phyloP scores from a whole-genome alignment of 2,888 invertebrate genomes.

The Anaspis maculata region DNA sequence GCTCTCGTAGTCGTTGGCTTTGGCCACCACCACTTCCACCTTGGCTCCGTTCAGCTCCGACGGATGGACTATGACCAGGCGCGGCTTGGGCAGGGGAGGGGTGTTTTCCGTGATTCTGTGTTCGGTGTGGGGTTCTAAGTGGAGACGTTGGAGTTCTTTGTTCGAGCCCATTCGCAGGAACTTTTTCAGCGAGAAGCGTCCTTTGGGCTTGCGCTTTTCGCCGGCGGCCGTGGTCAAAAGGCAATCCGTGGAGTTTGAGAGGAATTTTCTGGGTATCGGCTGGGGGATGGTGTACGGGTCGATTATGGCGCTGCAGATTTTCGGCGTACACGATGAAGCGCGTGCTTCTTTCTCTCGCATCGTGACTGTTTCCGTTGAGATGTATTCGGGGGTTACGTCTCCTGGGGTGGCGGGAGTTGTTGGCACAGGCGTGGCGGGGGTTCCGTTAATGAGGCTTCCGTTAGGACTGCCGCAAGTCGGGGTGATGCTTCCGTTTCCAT shows the following conservation, averaged over 20 bases:
- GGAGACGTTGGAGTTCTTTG: conserved; percentile 57
- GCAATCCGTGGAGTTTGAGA: conserved; percentile 71
- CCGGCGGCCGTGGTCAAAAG: conserved; percentile 45
- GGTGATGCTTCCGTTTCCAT: no score
- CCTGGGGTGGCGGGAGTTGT: no score
- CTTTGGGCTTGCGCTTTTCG: conserved; percentile 51
- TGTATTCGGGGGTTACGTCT: conserved; percentile 12
- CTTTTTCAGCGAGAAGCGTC: conserved; percentile 75
- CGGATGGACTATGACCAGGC: conserved; percentile 82
- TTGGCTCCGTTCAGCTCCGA: conserved; percentile 74
- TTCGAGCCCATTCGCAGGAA: conserved; percentile 70
- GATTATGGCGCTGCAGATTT: conserved; percentile 43
- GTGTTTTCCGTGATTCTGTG: background rate
- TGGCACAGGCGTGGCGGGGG: no score
- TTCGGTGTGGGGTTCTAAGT: conserved; percentile 2
- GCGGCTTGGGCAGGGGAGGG: conserved; percentile 30
- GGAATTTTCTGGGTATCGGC: conserved; percentile 58
- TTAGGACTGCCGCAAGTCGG: no score
- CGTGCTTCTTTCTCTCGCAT: conserved; percentile 67
- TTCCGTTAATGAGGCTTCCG: no score
- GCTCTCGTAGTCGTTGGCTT: conserved; percentile 20
- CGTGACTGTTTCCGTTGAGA: conserved; percentile 50
- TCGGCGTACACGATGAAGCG: conserved; percentile 55
- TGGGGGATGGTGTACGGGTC: conserved; percentile 45
- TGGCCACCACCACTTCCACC: conserved; percentile 65